Evolutionary conservation across 2,113 vertebrate genomes (phyloP), one percentile per base, ranked within the genome.

Genomic region (Hystrix brachyura): DNA sequence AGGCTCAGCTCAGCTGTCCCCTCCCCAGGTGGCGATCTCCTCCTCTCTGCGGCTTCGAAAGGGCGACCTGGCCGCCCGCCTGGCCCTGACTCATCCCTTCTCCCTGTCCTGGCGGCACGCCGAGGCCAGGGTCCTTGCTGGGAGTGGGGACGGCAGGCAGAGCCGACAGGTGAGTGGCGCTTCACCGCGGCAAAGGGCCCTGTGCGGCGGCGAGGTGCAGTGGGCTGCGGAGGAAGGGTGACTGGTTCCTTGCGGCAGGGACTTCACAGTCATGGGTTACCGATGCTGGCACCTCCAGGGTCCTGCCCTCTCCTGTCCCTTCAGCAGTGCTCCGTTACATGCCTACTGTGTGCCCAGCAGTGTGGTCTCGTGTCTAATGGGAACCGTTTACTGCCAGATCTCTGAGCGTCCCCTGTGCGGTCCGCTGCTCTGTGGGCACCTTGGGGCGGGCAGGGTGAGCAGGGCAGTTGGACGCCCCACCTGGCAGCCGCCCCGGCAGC

Each of bases 21-120:
- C 67, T 90, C 29, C 19, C 15, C 92, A 99, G 99, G 55, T 99
- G 79, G 96, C 84, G 69, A 95, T 98, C 55, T 89, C 98, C 1
- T 99, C 99, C n/a, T 98, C 94, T 1, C 98, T 99, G 98, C 98
- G 94, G 86, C 94, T 83, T 67, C 98, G 98, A 12, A 98, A 95
- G 87, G 98, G 98, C 25, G 51, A 38, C 2, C 97, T 83, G 5
- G 98, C 97, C 67, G 98, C 98, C 91, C 97, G n/a, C 84, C 89
- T 98, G 80, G 95, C 98, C n/a, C 55, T 99, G 74, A 96, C 94
- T 11, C 99, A 99, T 74, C 99, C 99, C 0, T 99, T 99, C 94
- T 98, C 98, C 64, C 97, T 98, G 27, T 90, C 97, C 1, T 95
- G 99, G 93, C 97, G 94, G 17, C 98, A 98, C 21, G 43, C 99